Evolutionary conservation across 1,140 invertebrate species (phyloP), one percentile per base, ranked within the genome.

Genomic region (Apis cerana): DNA sequence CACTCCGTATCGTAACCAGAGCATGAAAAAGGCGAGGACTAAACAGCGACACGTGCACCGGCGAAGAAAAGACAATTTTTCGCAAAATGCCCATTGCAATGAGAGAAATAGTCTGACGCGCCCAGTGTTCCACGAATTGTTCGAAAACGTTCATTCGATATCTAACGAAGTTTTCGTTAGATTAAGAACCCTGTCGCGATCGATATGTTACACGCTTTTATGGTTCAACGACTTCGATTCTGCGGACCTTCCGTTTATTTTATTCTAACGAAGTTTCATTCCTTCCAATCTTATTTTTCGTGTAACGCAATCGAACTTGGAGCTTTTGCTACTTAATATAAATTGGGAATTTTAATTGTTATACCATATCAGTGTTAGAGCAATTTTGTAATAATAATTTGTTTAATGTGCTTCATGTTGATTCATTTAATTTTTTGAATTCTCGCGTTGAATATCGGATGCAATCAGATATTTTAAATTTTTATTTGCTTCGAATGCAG

Each of bases 21-120:
- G 90, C 89, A 88, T 91, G 89, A 91, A 91, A 90, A 90, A 88
- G 80, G 74, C 88, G 83, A 84, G 86, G 83, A 88, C 83, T 81
- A 59, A 76, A 83, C 77, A 71, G 56, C 71, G 21, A 84, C 86
- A 87, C 81, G 74, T 88, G 88, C 82, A 85, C 15, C 59, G 33
- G 21, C 8, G 12, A 48, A 75, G 59, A 78, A 79, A 70, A 65
- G 61, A 85, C 2, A 21, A 21, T 50, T 64, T 71, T 67, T 56
- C 27, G 17, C 69, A 19, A 83, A 70, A 79, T 59, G 59, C 72
- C 50, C 56, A 61, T 48, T 52, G 58, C 48, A 43, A 43, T 43
- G 72, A 48, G 74, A 7, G 33, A 43, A 43, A 43, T 43, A 33
- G 33, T 0, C 33, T 19, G 11, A 50, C 58, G 64, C 61, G 64